phyloP scores from a whole-genome alignment of 2,113 vertebrate species.

The Phyllostomus hastatus region DNA sequence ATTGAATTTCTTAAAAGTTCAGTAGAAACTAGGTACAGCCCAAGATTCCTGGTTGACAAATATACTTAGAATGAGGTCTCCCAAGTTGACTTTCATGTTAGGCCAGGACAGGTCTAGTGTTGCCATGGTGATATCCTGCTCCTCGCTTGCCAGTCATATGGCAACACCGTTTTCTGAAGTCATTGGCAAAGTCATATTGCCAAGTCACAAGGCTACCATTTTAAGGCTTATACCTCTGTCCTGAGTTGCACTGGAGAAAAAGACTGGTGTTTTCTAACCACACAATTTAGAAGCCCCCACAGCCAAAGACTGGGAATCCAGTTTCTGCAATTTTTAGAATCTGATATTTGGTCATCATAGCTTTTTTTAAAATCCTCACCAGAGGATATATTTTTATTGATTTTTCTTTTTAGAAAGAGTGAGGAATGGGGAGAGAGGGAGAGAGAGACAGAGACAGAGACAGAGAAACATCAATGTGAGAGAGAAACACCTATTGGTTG shows the following conservation, averaged over 20 bases:
- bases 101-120: not conserved
- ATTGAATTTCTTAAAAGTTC: not conserved
- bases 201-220: not conserved
- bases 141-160: not conserved
- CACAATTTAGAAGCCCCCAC: not conserved
- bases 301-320: not conserved
- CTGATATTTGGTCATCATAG: not conserved
- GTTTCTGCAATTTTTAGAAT: not conserved
- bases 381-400: no score
- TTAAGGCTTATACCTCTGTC: not conserved
- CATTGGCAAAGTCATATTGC: not conserved
- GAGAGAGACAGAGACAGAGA: no score
- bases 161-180: not conserved
- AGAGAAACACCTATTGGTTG: no score
- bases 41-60: not conserved
- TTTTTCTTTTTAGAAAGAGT: no score
- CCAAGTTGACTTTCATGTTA: not conserved
- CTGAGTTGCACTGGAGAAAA: not conserved
- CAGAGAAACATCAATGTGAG: no score
- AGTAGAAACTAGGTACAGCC: not conserved
- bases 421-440: no score
- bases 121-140: not conserved
- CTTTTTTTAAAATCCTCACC: no score
- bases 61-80: not conserved
- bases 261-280: not conserved